phyloP scores from a whole-genome alignment of 2,888 invertebrate species.

The Dorcus hopei region DNA sequence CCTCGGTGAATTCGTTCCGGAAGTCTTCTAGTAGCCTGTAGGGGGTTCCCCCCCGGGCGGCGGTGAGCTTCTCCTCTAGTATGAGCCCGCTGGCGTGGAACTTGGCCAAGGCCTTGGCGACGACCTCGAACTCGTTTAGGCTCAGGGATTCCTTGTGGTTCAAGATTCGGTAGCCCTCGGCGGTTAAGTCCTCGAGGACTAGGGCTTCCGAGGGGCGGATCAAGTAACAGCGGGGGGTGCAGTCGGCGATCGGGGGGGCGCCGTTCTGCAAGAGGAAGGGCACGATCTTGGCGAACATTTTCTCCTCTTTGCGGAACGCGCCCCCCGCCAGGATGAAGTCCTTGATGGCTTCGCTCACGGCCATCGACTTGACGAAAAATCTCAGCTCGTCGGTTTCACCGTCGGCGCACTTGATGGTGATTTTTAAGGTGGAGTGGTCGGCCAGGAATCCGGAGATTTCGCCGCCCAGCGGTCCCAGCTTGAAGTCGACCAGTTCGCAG shows the following conservation, averaged over 20 bases:
- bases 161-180: slow-evolving; percentile 31
- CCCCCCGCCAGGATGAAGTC: slow-evolving; percentile 49
- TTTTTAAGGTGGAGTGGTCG: slow-evolving; percentile 26
- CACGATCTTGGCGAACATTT: slow-evolving; percentile 48
- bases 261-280: slow-evolving; percentile 42
- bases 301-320: slow-evolving; percentile 52
- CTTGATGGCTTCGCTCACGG: slow-evolving; percentile 53
- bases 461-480: not conserved
- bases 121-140: slow-evolving; percentile 26
- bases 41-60: slow-evolving; percentile 15
- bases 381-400: slow-evolving; percentile 34
- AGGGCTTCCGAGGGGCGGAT: slow-evolving; percentile 34
- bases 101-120: slow-evolving; percentile 30
- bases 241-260: slow-evolving; percentile 29
- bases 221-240: slow-evolving; percentile 42
- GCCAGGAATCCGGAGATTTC: slow-evolving; percentile 19
- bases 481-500: not conserved
- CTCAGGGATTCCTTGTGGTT: slow-evolving; percentile 22
- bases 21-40: slow-evolving; percentile 29
- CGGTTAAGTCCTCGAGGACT: slow-evolving; percentile 44
- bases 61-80: slow-evolving; percentile 35
- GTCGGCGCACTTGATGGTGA: not conserved
- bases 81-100: slow-evolving; percentile 40
- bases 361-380: slow-evolving; percentile 62
- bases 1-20: slow-evolving; percentile 40